Evolutionary conservation across 2,113 vertebrate genomes (phyloP), one percentile per base, ranked within the genome.

Genomic region (Dromas ardeola): DNA sequence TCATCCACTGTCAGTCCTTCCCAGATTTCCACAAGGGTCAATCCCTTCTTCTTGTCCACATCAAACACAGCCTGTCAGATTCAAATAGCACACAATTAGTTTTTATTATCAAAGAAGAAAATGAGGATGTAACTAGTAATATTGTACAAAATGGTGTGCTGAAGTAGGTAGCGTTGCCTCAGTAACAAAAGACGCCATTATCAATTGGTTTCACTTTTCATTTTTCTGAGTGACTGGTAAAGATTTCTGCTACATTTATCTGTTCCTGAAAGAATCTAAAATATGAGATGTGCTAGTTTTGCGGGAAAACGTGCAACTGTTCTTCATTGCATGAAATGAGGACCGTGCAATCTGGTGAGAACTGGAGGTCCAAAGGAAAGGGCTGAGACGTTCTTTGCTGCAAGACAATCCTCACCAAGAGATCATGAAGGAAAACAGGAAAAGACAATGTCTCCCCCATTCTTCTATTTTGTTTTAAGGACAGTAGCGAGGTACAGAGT

Each of bases 11-110:
- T 98, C 86, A 99, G 97, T 40, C 99, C 99, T 97, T 99, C 99
- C 98, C 98, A 99, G 81, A 99, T 97, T 97, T 99, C 99, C 61
- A 99, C 98, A 93, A 99, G 98, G 26, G 98, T 99, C 95, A 99
- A 98, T 27, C 99, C 99, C 80, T 98, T 99, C 81, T 98, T 98
- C 94, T 97, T 98, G 97, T 99, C 98, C 94, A 99, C 99, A 50
- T 99, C 99, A 98, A 99, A 99, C 79, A 99, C 99, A 20, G 99
- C 99, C 99, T 99, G 95, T 38, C 10, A 71, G 66, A 70, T 83
- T 86, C 32, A 96, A 97, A 84, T 61, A 92, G 71, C 38, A 74
- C 10, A 38, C 3, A 66, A 86, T 63, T 27, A 14, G 4, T 50
- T 43, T 74, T 77, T 67, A 78, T 53, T 78, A 72, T 34, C 25